Percentiles rank a stretch among this genome's conserved stretches.
These are phyloP conservation scores for Teleogryllus oceanicus DNA, from an alignment of 2,888 invertebrate genomes.

Conservation along the genomic window DNA sequence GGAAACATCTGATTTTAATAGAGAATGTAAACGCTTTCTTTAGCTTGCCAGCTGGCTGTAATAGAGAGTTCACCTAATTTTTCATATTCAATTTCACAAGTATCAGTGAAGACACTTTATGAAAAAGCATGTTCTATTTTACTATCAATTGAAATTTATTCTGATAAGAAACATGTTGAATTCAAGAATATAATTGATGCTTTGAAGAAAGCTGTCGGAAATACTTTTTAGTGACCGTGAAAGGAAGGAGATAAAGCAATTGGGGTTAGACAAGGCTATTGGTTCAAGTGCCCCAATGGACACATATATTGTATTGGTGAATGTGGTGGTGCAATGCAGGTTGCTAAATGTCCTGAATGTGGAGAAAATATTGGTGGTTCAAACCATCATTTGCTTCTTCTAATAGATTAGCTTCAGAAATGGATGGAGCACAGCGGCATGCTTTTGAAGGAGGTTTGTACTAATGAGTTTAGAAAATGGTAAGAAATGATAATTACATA, in stretches of 20 bases:
- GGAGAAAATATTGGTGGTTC: constrained; percentile 55
- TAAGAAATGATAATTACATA: too few relatives aligned
- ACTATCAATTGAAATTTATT: background rate
- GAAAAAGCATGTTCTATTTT: background rate
- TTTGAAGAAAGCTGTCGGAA: constrained; percentile 19
- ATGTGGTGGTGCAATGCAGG: constrained; percentile 62
- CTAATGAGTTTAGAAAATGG: too few relatives aligned
- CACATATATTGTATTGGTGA: constrained; percentile 64
- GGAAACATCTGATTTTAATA: constrained; percentile 43
- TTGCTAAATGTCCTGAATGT: constrained; percentile 57
- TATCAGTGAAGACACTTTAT: background rate
- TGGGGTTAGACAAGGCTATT: constrained; percentile 57
- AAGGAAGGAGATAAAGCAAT: constrained; percentile 56
- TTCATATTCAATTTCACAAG: background rate
- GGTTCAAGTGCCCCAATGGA: constrained; percentile 70
- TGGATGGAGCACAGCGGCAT: constrained; percentile 51
- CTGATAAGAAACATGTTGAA: constrained; percentile 7
- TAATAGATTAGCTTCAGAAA: constrained; percentile 54
- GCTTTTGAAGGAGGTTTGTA: too few relatives aligned
- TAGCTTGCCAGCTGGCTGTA: constrained; percentile 40
- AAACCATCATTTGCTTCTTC: constrained; percentile 50
- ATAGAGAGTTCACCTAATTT: constrained; percentile 34
- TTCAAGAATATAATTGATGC: background rate
- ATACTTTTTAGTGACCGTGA: constrained; percentile 45
- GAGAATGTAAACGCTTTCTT: constrained; percentile 43